These are phyloP conservation scores for Graphium colonna DNA, from an alignment of 2,888 invertebrate genomes.

Conservation along the genomic window DNA sequence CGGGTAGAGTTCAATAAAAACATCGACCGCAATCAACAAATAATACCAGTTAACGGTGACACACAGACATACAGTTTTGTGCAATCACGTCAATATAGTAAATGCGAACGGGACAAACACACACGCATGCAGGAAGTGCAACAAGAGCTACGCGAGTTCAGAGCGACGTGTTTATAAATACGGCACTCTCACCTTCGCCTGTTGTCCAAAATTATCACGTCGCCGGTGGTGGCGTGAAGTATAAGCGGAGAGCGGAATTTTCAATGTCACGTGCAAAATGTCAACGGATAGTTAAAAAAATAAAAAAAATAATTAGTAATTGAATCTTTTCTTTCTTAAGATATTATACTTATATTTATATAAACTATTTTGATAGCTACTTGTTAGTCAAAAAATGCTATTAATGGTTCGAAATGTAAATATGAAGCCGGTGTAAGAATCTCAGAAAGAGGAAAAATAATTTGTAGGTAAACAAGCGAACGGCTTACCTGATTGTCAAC, in stretches of 20 bases:
- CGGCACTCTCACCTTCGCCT: slow-evolving; percentile 68
- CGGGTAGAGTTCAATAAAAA: neutral
- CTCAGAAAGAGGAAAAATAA: no score
- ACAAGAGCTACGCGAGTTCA: slow-evolving; percentile 43
- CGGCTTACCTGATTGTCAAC: no score
- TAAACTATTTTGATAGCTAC: no score
- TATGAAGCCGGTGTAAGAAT: no score
- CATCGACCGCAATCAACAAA: slow-evolving; percentile 4
- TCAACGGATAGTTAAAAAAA: no score
- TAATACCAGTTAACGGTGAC: slow-evolving; percentile 14
- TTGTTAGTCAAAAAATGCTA: no score
- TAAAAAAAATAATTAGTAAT: no score
- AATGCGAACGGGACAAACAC: slow-evolving; percentile 28
- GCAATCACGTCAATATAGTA: slow-evolving; percentile 21
- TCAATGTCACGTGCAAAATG: neutral
- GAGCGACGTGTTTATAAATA: slow-evolving; percentile 59
- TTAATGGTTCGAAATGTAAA: no score
- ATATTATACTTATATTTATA: no score
- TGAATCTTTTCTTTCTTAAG: no score
- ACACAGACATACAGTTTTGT: slow-evolving; percentile 21
- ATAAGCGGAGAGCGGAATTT: slow-evolving; percentile 30
- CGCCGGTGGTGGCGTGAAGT: slow-evolving; percentile 26
- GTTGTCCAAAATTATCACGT: slow-evolving; percentile 70
- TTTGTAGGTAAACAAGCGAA: no score
- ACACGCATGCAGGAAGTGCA: slow-evolving; percentile 49